These are phyloP conservation scores for Brachyptera risi DNA, from an alignment of 2,888 invertebrate species.

Conservation along the genomic window DNA sequence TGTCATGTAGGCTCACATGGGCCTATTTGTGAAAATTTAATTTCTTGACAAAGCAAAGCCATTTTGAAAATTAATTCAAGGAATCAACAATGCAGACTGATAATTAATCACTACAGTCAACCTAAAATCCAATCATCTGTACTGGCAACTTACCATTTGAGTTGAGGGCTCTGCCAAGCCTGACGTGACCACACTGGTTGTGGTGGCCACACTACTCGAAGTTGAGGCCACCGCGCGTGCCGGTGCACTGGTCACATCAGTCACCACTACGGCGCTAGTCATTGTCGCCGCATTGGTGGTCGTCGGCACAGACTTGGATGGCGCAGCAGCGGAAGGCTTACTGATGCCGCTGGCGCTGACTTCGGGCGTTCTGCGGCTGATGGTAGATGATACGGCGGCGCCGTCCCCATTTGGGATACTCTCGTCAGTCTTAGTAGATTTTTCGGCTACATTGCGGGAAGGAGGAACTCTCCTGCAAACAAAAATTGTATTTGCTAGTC, in stretches of 20 bases:
- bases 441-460: conserved; percentile 54
- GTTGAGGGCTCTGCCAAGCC: not conserved
- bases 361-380: not conserved
- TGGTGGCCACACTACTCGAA: conserved; percentile 26
- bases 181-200: conserved; percentile 19
- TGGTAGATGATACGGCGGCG: conserved; percentile 23
- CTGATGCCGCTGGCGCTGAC: not conserved
- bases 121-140: no score
- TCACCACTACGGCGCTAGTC: conserved; percentile 46
- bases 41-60: no score
- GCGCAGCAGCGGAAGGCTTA: conserved; percentile 12
- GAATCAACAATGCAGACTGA: no score
- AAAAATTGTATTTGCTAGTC: no score
- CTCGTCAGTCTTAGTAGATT: conserved; percentile 67
- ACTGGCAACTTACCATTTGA: no score
- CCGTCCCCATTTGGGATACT: conserved; percentile 39
- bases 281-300: conserved; percentile 54
- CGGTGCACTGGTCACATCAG: conserved; percentile 32
- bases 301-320: conserved; percentile 39
- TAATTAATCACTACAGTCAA: no score
- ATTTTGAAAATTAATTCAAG: no score
- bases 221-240: conserved; percentile 23
- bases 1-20: no score
- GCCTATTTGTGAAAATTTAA: no score
- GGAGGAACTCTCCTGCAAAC: conserved; percentile 46